Base-by-base conservation (phyloP, 1,140 invertebrate genomes). In the Drosophila sproati region DNA sequence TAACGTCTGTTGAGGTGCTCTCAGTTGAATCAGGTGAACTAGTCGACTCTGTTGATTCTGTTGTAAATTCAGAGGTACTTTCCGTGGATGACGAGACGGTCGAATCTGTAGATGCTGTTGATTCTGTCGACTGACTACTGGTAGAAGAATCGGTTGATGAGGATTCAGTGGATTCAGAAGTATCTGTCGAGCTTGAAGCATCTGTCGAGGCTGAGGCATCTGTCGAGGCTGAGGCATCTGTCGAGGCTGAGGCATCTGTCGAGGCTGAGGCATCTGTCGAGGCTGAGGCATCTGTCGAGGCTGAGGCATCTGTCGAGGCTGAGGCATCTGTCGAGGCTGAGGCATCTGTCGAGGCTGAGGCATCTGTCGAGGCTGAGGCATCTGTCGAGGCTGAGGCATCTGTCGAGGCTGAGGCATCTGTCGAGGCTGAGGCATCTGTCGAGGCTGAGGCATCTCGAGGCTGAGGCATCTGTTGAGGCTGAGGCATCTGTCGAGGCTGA, bases 71-170 rank as follows among this genome's bases (percentile, higher is more conserved):
- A 4, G 61, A 8, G 1, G 73, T 73, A 20, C 55, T 72, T 43
- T 79, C 74, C 4, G 80, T 67, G 68, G 68, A 57, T 57, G 73
- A 12, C 10, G 50, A 62, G 5, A 39, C 34, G 8, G 69, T 80
- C 5, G 82, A 77, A 10, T 77, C 77, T 51, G 80, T 75, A 0
- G 78, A 78, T 7, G 77, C 66, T 41, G 75, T 63, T 56, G 69
- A 80, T 28, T 73, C 76, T 3, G 74, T 77, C 5, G 78, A 68
- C n/a, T 52, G 43, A 31, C 29, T 35, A 31, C 29, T 35, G 51
- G 57, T 77, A 10, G 81, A 64, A 10, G 78, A 71, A 41, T 71
- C 77, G 3, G 79, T 78, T 8, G 82, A 68, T 31, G 61, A 50
- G 0, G 78, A 61, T 10, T 69, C 67, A 20, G 55, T 60, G 5